Conservation (phyloP, 2,113 vertebrate species). For the Myodes glareolus region DNA sequence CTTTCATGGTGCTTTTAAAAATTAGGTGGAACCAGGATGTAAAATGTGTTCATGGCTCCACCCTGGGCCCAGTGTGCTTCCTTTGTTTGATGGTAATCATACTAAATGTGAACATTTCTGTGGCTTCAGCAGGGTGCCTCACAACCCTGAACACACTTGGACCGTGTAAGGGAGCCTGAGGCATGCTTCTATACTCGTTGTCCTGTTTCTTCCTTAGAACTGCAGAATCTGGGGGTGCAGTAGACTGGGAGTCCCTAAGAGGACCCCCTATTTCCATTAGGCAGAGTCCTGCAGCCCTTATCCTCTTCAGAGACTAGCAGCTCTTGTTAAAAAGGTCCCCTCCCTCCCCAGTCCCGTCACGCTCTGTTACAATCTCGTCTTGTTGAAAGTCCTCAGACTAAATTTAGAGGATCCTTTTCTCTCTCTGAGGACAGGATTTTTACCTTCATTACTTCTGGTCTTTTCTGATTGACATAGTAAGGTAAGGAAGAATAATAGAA, state of each 20-base stretch:
- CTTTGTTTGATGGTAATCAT: neutral
- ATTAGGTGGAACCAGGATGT: neutral
- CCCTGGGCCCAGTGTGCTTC: neutral
- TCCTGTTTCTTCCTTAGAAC: neutral
- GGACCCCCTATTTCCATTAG: neutral
- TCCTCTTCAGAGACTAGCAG: neutral
- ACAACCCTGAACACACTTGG: neutral
- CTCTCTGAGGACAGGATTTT: neutral
- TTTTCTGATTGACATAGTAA: constrained; percentile 31
- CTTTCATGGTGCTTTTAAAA: neutral
- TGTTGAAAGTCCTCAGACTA: neutral
- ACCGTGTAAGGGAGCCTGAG: neutral
- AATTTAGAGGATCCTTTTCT: neutral
- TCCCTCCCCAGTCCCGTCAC: rapidly evolving
- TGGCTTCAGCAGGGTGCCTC: neutral
- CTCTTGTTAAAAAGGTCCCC: neutral
- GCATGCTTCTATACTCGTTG: neutral
- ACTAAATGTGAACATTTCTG: neutral
- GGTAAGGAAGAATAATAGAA: neutral
- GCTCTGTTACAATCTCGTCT: neutral
- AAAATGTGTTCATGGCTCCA: neutral
- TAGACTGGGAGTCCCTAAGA: rapidly evolving
- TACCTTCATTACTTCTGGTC: neutral
- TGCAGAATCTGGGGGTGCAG: neutral
- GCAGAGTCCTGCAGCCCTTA: neutral